phyloP scores from a whole-genome alignment of 2,888 invertebrate species.

The Ectropis crepuscularia region DNA sequence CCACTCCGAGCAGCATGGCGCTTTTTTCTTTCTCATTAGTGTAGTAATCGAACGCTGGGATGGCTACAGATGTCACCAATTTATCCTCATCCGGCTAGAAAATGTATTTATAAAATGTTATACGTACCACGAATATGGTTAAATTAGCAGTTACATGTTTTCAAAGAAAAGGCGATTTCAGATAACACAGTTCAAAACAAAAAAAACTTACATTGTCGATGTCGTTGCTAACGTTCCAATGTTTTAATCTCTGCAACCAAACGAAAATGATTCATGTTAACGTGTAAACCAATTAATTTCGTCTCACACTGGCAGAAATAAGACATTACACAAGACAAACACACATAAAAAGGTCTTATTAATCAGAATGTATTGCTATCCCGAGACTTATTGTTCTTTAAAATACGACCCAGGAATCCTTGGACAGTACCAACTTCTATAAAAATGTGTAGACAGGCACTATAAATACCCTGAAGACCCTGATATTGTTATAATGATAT shows the following conservation, averaged over 20 bases:
- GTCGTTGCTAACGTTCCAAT: constrained; percentile 74
- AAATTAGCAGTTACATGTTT: background rate
- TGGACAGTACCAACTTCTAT: background rate
- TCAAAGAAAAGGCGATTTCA: too few relatives aligned
- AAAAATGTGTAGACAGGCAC: too few relatives aligned
- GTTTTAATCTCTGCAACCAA: constrained; percentile 64
- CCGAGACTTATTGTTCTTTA: too few relatives aligned
- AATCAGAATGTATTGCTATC: too few relatives aligned
- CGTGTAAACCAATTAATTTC: too few relatives aligned
- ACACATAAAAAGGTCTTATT: too few relatives aligned
- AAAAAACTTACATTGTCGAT: constrained; percentile 59
- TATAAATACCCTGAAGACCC: too few relatives aligned
- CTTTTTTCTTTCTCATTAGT: constrained; percentile 85
- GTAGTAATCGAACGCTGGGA: constrained; percentile 94
- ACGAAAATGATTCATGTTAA: background rate
- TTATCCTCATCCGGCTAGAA: constrained; percentile 83
- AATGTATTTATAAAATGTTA: background rate
- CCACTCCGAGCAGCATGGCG: constrained; percentile 95
- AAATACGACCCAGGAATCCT: background rate
- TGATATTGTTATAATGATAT: too few relatives aligned
- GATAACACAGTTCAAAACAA: background rate
- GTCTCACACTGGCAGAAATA: too few relatives aligned
- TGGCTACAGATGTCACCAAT: constrained; percentile 95
- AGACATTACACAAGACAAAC: too few relatives aligned
- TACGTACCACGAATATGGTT: background rate